phyloP scores from a whole-genome alignment of 2,888 invertebrate species.

The Pandemis cinnamomeana region DNA sequence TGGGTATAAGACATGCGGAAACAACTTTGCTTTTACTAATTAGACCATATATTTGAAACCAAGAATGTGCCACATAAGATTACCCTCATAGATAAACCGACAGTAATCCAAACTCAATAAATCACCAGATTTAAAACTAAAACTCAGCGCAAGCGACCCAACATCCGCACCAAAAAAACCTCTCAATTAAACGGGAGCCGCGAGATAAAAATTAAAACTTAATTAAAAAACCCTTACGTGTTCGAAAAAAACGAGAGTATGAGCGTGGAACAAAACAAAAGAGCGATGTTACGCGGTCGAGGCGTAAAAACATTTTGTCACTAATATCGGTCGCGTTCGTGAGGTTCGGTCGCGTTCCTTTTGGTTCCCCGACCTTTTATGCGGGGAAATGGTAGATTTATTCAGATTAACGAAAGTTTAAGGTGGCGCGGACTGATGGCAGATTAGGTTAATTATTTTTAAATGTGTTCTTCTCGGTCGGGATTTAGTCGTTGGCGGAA shows the following conservation, averaged over 20 bases:
- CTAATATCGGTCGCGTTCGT: slow-evolving; percentile 40
- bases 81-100: slow-evolving; percentile 14
- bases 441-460: slow-evolving; percentile 42
- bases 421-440: slow-evolving; percentile 30
- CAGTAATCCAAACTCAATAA: slow-evolving; percentile 19
- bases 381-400: slow-evolving; percentile 40
- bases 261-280: slow-evolving; percentile 21
- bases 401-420: slow-evolving; percentile 38
- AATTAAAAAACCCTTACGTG: slow-evolving; percentile 38
- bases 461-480: slow-evolving; percentile 26
- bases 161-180: not conserved
- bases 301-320: slow-evolving; percentile 43
- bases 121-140: slow-evolving; percentile 37
- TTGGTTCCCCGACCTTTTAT: slow-evolving; percentile 14
- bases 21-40: no score
- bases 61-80: slow-evolving; percentile 12
- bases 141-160: slow-evolving; percentile 16
- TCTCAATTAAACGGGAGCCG: slow-evolving; percentile 38
- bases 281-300: slow-evolving; percentile 30
- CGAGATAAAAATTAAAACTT: slow-evolving; percentile 41
- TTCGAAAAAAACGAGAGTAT: slow-evolving; percentile 7
- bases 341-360: slow-evolving; percentile 34
- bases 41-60: not conserved
- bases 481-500: not conserved
- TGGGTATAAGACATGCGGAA: no score